phyloP scores from a whole-genome alignment of 1,140 invertebrate genomes.

The Hydropsyche tenuis region DNA sequence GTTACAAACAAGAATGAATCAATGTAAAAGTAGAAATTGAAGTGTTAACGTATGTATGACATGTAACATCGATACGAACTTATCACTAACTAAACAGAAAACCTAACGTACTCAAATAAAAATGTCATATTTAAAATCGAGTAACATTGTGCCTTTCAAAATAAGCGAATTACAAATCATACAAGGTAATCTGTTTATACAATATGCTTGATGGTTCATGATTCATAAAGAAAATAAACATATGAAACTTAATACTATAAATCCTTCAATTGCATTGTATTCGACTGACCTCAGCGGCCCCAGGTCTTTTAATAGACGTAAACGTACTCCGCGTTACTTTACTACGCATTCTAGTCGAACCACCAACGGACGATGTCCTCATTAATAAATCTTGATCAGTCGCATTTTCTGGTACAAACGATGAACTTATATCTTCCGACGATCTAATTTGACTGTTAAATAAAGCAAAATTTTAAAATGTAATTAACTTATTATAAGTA shows the following conservation, averaged over 20 bases:
- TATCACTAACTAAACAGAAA: too few relatives aligned
- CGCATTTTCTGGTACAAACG: conserved; percentile 61
- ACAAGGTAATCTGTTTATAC: too few relatives aligned
- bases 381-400: conserved; percentile 57
- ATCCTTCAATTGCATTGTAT: conserved; percentile 26
- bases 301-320: conserved; percentile 59
- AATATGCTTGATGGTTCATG: too few relatives aligned
- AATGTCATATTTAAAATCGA: too few relatives aligned
- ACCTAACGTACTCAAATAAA: too few relatives aligned
- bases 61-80: too few relatives aligned
- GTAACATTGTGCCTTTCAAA: too few relatives aligned
- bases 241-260: background rate
- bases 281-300: conserved; percentile 59
- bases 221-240: background rate
- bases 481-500: background rate
- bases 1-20: too few relatives aligned
- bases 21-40: too few relatives aligned
- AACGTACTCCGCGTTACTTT: conserved; percentile 54
- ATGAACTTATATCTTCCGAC: conserved; percentile 65
- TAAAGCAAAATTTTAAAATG: background rate
- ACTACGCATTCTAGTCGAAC: conserved; percentile 53
- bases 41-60: too few relatives aligned
- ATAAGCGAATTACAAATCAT: too few relatives aligned
- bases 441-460: conserved; percentile 63
- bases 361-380: conserved; percentile 62